Percentiles rank a stretch among this genome's conserved stretches.
phyloP scores from a whole-genome alignment of 1,140 invertebrate species.

The Littorina saxatilis region DNA sequence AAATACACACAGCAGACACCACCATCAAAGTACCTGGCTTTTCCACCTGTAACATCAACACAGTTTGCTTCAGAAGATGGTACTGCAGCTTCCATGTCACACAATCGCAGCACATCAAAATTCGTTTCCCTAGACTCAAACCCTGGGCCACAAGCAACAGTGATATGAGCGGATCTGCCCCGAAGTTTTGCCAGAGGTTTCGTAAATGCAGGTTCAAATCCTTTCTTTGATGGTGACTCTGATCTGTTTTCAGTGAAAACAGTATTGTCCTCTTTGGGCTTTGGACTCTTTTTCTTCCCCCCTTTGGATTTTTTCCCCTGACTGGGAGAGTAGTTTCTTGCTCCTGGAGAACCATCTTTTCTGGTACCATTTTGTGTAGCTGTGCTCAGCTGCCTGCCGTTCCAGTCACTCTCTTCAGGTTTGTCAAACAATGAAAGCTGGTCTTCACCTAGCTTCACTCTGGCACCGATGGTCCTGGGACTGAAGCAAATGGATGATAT shows the following conservation, averaged over 20 bases:
- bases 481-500: conserved; percentile 58
- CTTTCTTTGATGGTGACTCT: background rate
- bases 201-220: background rate
- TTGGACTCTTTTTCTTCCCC: background rate
- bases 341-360: background rate
- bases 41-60: conserved; percentile 34
- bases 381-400: background rate
- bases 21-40: conserved; percentile 44
- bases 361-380: background rate
- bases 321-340: background rate
- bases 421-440: conserved; percentile 46
- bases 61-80: background rate
- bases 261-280: background rate
- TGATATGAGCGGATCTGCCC: conserved; percentile 58
- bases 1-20: conserved; percentile 54
- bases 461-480: conserved; percentile 44
- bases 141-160: conserved; percentile 49
- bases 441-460: conserved; percentile 46
- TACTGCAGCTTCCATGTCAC: conserved; percentile 45
- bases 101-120: conserved; percentile 53
- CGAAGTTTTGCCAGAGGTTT: background rate
- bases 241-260: background rate
- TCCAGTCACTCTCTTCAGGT: conserved; percentile 49
- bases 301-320: conserved; percentile 20
- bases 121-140: conserved; percentile 45